These are phyloP conservation scores for Taenioides sp. DNA, from an alignment of 2,797 vertebrate genomes.

Conservation along the genomic window DNA sequence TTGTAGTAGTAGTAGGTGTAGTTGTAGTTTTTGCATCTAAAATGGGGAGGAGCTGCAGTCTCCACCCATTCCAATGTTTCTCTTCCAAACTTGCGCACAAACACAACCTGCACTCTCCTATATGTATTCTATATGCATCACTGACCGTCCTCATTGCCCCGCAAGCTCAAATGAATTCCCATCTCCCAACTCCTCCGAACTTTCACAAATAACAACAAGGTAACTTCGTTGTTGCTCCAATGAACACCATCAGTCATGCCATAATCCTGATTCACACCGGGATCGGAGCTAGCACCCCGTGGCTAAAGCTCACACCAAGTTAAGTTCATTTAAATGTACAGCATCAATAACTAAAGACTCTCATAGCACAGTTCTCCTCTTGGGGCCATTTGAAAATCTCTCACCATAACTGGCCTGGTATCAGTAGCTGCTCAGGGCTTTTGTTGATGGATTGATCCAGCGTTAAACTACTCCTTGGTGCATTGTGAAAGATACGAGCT, in stretches of 20 bases:
- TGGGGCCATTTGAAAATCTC: slow-evolving; percentile 15
- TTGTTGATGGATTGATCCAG: slow-evolving; percentile 9
- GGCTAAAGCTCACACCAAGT: slow-evolving; percentile 4
- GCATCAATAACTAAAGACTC: slow-evolving; percentile 31
- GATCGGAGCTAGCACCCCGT: slow-evolving; percentile 10
- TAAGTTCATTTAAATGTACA: slow-evolving; percentile 20
- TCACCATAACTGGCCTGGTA: not conserved
- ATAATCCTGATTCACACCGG: not conserved
- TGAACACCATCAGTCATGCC: slow-evolving; percentile 12
- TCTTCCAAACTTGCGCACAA: not conserved
- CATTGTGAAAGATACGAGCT: slow-evolving; percentile 8
- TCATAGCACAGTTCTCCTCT: not conserved
- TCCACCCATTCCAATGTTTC: no score
- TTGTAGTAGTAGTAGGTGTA: no score
- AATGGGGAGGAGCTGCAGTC: no score
- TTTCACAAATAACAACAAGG: not conserved
- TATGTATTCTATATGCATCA: not conserved
- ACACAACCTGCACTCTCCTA: not conserved
- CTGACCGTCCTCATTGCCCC: not conserved
- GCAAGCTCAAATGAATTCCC: not conserved
- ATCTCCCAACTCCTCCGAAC: not conserved
- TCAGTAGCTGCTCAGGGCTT: slow-evolving; percentile 10
- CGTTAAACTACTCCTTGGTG: slow-evolving; percentile 19
- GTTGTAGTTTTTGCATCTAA: no score
- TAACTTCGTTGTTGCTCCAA: slow-evolving; percentile 4